Evolutionary conservation across 2,888 invertebrate species (phyloP).

Genomic region (Drosophila affinis): DNA sequence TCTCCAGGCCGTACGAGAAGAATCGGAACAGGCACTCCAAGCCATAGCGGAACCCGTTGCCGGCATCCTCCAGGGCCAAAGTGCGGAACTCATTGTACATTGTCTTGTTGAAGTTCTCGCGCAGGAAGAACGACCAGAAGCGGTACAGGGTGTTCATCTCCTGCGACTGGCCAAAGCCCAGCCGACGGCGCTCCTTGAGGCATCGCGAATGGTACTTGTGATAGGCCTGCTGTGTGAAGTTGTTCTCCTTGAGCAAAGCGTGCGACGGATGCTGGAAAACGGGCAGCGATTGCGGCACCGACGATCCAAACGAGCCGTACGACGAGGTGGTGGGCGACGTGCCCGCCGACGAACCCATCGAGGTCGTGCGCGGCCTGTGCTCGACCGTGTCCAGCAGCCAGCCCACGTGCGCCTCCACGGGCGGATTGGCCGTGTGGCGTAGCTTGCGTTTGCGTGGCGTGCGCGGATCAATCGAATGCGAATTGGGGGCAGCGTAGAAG

Average conservation of each 20-base stretch:
- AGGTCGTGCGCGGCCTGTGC: constrained; percentile 91
- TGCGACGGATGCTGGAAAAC: constrained; percentile 98
- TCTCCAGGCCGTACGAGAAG: constrained; percentile 98
- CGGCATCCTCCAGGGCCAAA: constrained; percentile 96
- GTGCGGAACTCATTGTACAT: constrained; percentile 98
- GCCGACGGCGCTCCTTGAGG: constrained; percentile 93
- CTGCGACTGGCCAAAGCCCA: constrained; percentile 97
- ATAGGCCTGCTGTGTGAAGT: constrained; percentile 98
- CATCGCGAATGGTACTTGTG: constrained; percentile 97
- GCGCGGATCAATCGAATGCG: constrained; percentile 86
- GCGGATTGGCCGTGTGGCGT: constrained; percentile 96
- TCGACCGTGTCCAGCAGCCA: constrained; percentile 98
- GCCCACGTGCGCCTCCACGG: constrained; percentile 97
- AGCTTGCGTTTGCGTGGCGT: constrained; percentile 94
- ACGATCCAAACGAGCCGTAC: constrained; percentile 87
- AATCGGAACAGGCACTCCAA: constrained; percentile 96
- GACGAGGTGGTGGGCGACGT: constrained; percentile 88
- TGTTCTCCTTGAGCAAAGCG: constrained; percentile 96
- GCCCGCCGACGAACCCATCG: constrained; percentile 92
- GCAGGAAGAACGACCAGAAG: constrained; percentile 99
- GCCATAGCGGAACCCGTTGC: constrained; percentile 93
- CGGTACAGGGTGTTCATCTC: constrained; percentile 99
- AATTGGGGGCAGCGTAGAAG: constrained; percentile 97
- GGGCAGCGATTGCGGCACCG: constrained; percentile 92
- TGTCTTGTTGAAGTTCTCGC: constrained; percentile 98